Base-by-base conservation (phyloP, 2,797 vertebrate species). In the Cryptoblepharus egeriae region DNA sequence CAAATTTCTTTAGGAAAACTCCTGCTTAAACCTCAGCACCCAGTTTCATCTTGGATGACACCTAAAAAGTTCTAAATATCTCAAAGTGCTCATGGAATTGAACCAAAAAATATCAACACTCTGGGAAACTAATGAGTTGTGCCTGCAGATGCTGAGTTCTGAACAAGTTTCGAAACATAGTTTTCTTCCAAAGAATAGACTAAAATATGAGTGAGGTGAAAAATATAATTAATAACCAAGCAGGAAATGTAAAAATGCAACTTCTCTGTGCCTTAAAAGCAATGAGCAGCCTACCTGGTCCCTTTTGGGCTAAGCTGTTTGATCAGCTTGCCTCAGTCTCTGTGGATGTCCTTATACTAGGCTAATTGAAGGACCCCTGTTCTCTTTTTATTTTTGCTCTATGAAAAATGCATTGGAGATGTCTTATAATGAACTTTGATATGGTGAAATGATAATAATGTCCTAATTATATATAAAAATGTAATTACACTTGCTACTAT, bases 351-450 rank as follows among this genome's bases (percentile, higher is more conserved):
- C 95, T 96, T 96, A 96, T 95, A 91, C 85, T 63, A 93, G 92
- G 92, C 93, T 96, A 96, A 96, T 96, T 96, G 96, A 96, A 95
- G 96, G 95, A 95, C 91, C 95, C 93, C 93, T 95, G 95, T 96
- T 95, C 96, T 95, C 94, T 94, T 95, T 94, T 96, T 95, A 96
- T 96, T 96, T 96, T 96, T 94, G 89, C 93, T 94, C 94, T 93
- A 96, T 96, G 92, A 96, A 96, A 96, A 96, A 96, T 96, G 94
- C 93, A 96, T 96, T 88, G 93, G 88, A 89, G 92, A 96, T 96
- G 95, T 96, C 95, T 96, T 92, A 95, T 96, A 96, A 96, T 96
- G 95, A 96, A 96, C 95, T 96, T 96, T 96, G 95, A 96, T 96
- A 96, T 95, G 94, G 93, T 92, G 95, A 96, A 96, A 96, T 96